A percentile compares a stretch with the other conserved stretches of the same genome.
phyloP scores from a whole-genome alignment of 1,140 invertebrate genomes.

The Olivierus martensii region DNA sequence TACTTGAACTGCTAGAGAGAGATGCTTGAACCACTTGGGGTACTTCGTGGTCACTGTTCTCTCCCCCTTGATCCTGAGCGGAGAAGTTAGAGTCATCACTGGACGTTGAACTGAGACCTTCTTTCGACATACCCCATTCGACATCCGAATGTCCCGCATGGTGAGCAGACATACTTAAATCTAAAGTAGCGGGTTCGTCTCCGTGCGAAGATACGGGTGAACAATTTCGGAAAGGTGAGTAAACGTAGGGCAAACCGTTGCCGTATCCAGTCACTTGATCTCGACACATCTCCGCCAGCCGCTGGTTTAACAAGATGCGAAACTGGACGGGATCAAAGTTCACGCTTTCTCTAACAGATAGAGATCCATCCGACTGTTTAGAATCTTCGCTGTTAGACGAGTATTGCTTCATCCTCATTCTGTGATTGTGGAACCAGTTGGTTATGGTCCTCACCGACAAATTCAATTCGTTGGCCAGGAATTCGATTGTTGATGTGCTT shows the following conservation, averaged over 20 bases:
- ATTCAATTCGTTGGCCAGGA: slow-evolving; percentile 74
- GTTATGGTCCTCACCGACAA: slow-evolving; percentile 91
- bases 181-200: slow-evolving; percentile 34
- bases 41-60: slow-evolving; percentile 3
- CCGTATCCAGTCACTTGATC: slow-evolving; percentile 2
- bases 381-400: slow-evolving; percentile 29
- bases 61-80: slow-evolving; percentile 1
- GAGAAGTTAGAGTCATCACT: slow-evolving; percentile 15
- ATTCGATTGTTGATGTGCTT: slow-evolving; percentile 87
- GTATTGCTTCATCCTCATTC: slow-evolving; percentile 91
- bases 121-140: too few relatives aligned
- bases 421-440: slow-evolving; percentile 99
- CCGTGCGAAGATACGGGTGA: slow-evolving; percentile 14
- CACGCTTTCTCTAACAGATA: slow-evolving; percentile 19
- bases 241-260: slow-evolving; percentile 2
- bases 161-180: slow-evolving; percentile 52
- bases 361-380: slow-evolving; percentile 1
- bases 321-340: slow-evolving; percentile 80
- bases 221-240: slow-evolving; percentile 11
- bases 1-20: neutral
- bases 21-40: neutral
- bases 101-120: too few relatives aligned
- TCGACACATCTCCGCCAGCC: slow-evolving; percentile 26
- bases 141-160: slow-evolving; percentile 4
- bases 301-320: slow-evolving; percentile 68